These are phyloP conservation scores for Zootermopsis nevadensis DNA, from an alignment of 2,888 invertebrate species.

Conservation along the genomic window DNA sequence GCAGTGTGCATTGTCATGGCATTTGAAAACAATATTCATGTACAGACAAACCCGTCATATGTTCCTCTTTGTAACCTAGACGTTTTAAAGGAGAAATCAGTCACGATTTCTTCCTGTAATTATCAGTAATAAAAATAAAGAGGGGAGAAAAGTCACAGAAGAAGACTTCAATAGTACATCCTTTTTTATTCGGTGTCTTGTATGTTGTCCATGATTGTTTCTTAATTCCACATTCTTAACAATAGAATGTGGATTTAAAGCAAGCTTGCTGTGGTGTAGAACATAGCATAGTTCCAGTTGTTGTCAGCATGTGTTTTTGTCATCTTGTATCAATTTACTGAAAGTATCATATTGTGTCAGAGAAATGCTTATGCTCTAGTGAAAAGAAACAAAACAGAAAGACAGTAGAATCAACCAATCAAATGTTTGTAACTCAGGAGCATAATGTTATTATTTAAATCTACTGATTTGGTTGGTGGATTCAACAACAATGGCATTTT, in stretches of 20 bases:
- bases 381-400: conserved; percentile 35
- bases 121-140: conserved; percentile 17
- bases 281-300: conserved; percentile 43
- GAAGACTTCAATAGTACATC: conserved; percentile 35
- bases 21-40: conserved; percentile 7
- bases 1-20: conserved; percentile 4
- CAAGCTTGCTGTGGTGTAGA: conserved; percentile 46
- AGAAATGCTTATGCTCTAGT: conserved; percentile 36
- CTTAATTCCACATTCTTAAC: conserved; percentile 31
- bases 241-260: conserved; percentile 38
- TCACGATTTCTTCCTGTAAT: background rate
- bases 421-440: conserved; percentile 51
- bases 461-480: conserved; percentile 47
- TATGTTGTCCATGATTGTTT: conserved; percentile 46
- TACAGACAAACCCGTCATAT: conserved; percentile 10
- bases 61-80: conserved; percentile 31
- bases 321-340: conserved; percentile 42
- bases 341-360: conserved; percentile 44
- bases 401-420: conserved; percentile 47
- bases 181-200: conserved; percentile 41
- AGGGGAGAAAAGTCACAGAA: conserved; percentile 31
- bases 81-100: background rate
- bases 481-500: conserved; percentile 29
- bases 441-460: conserved; percentile 38
- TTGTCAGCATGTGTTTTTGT: conserved; percentile 43